Percentiles rank a stretch among this genome's conserved stretches.
Evolutionary conservation across 1,140 invertebrate species (phyloP).

Genomic region (Papilio helenus): DNA sequence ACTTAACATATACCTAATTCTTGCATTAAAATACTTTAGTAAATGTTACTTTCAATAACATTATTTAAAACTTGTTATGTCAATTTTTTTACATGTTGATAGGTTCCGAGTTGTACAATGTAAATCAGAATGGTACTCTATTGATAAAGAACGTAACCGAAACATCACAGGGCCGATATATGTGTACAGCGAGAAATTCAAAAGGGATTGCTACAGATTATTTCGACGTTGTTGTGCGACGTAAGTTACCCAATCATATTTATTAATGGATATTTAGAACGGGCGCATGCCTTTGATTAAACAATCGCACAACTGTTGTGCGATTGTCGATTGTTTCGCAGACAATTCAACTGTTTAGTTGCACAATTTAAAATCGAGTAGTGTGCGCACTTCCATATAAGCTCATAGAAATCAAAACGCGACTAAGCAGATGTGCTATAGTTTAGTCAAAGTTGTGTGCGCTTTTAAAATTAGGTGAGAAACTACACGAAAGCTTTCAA

Average conservation of each 20-base stretch:
- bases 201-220: conserved; percentile 42
- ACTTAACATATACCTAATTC: not conserved
- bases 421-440: too few relatives aligned
- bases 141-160: conserved; percentile 53
- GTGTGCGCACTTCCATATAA: too few relatives aligned
- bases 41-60: too few relatives aligned
- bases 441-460: too few relatives aligned
- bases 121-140: conserved; percentile 51
- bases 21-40: too few relatives aligned
- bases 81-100: conserved; percentile 5
- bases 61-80: not conserved
- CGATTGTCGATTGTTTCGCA: too few relatives aligned
- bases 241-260: conserved; percentile 41
- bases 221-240: conserved; percentile 43
- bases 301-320: too few relatives aligned
- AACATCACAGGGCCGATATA: conserved; percentile 41
- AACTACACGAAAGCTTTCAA: conserved; percentile 35
- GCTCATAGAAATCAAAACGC: too few relatives aligned
- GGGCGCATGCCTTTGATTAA: too few relatives aligned
- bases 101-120: conserved; percentile 53
- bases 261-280: not conserved
- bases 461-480: conserved; percentile 41
- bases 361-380: too few relatives aligned
- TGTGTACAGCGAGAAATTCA: conserved; percentile 53
- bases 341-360: too few relatives aligned